Evolutionary conservation across 2,888 invertebrate genomes (phyloP).

Genomic region (Megastigmus dorsalis): DNA sequence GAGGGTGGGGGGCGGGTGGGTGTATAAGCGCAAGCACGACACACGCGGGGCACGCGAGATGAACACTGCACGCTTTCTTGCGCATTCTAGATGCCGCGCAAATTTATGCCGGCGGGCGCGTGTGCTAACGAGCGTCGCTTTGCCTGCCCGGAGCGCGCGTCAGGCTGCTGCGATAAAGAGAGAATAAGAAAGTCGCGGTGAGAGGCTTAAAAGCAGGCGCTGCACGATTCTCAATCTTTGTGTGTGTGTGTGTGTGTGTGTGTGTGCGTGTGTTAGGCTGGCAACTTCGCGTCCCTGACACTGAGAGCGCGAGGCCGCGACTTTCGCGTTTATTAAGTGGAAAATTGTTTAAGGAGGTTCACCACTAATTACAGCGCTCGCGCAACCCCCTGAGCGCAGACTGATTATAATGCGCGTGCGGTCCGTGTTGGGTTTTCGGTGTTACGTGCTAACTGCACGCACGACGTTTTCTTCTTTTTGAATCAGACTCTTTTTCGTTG

Average conservation of each 20-base stretch:
- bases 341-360: slow-evolving; percentile 35
- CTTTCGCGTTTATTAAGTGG: slow-evolving; percentile 13
- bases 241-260: too few species aligned
- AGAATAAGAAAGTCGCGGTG: neutral
- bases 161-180: neutral
- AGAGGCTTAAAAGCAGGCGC: neutral
- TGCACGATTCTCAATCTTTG: slow-evolving; percentile 27
- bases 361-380: slow-evolving; percentile 5
- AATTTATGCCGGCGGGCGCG: slow-evolving; percentile 12
- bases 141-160: neutral
- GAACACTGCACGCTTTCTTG: neutral
- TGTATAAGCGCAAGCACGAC: too few species aligned
- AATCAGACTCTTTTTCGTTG: too few species aligned
- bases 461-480: too few species aligned
- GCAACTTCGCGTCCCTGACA: slow-evolving; percentile 7
- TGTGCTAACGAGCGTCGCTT: slow-evolving; percentile 23
- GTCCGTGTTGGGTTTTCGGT: too few species aligned
- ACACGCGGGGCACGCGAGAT: too few species aligned
- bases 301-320: neutral
- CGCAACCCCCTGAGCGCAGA: neutral
- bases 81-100: neutral
- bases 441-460: too few species aligned
- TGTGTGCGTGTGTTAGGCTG: too few species aligned
- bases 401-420: slow-evolving; percentile 7
- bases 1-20: too few species aligned